These are phyloP conservation scores for Branchipolynoe longqiensis DNA, from an alignment of 2,888 invertebrate species.

Conservation along the genomic window DNA sequence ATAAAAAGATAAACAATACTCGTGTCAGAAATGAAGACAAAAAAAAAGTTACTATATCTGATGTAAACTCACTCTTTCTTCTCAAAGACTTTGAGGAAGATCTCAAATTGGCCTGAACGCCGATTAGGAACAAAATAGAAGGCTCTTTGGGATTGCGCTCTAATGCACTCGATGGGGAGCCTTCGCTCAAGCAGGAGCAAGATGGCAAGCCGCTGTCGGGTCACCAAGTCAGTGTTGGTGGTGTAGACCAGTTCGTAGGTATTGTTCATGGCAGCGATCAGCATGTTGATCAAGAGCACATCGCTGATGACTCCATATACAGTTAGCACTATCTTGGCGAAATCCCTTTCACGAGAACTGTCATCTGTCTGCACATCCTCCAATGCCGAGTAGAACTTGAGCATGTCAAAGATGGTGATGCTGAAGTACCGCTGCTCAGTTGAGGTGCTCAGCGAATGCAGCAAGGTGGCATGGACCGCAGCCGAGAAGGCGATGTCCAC, in stretches of 20 bases:
- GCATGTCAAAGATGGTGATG: constrained; percentile 8
- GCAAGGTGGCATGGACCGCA: constrained; percentile 14
- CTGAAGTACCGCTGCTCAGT: background rate
- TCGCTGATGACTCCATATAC: background rate
- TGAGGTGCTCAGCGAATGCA: background rate
- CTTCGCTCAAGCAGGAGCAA: background rate
- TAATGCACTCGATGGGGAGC: background rate
- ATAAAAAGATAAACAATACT: too few relatives aligned
- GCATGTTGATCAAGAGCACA: constrained; percentile 25
- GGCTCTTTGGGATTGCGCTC: background rate
- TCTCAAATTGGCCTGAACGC: background rate
- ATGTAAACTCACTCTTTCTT: too few relatives aligned
- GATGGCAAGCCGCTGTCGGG: constrained; percentile 9
- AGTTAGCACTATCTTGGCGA: constrained; percentile 11
- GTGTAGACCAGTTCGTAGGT: background rate
- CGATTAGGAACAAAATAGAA: background rate
- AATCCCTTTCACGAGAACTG: background rate
- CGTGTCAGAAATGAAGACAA: too few relatives aligned
- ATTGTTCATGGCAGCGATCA: constrained; percentile 28
- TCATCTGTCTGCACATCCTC: background rate
- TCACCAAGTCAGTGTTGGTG: background rate
- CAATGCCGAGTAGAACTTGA: background rate
- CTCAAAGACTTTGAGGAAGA: background rate
- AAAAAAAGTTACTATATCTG: too few relatives aligned
- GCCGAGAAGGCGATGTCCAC: background rate